Conservation (phyloP, 2,113 vertebrate genomes). For the Tichodroma muraria region DNA sequence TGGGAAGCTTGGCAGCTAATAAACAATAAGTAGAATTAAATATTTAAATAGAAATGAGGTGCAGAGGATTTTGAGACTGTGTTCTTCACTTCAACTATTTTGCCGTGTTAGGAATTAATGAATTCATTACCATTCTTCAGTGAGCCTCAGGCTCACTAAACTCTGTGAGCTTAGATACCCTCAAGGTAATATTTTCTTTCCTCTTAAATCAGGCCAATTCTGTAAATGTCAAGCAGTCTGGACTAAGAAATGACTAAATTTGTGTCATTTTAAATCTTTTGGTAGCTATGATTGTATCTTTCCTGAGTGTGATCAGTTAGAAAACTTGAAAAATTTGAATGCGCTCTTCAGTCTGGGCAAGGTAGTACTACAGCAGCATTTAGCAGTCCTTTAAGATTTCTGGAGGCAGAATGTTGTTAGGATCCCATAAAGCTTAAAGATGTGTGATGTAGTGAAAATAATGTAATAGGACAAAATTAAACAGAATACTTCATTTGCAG, state of each 20-base stretch:
- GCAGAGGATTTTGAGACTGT: neutral
- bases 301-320: neutral
- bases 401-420: neutral
- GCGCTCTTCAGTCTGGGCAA: neutral
- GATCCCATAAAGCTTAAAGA: neutral
- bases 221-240: conserved; percentile 28
- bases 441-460: neutral
- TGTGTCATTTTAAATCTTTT: neutral
- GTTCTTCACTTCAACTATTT: neutral
- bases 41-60: conserved; percentile 10
- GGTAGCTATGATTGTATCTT: neutral
- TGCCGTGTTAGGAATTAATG: conserved; percentile 4
- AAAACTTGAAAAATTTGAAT: neutral
- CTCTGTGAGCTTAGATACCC: conserved; percentile 25
- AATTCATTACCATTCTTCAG: neutral
- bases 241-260: neutral
- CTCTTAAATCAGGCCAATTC: conserved; percentile 16
- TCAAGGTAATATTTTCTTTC: conserved; percentile 22
- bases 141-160: neutral
- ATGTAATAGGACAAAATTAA: neutral
- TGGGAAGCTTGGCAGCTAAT: neutral
- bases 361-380: neutral
- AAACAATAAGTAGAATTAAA: neutral
- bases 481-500: neutral
- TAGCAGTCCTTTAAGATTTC: neutral